Evolutionary conservation across 2,113 vertebrate species (phyloP).

Genomic region (Hipposideros armiger): DNA sequence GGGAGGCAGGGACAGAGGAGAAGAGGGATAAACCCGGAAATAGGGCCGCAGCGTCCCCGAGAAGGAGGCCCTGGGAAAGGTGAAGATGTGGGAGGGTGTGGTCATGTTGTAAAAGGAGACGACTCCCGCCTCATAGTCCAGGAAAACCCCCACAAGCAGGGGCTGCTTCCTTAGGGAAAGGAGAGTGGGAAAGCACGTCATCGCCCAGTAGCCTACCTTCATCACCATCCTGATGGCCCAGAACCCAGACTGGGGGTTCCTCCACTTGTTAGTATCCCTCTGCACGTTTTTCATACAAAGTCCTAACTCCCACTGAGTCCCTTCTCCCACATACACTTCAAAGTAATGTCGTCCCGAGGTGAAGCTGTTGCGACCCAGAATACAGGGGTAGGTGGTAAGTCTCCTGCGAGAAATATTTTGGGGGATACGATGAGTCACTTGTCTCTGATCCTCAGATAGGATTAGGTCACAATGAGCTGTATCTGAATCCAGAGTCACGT

Average conservation of each 20-base stretch:
- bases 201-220: background rate
- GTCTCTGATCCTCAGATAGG: too few species aligned
- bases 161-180: background rate
- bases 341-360: constrained; percentile 71
- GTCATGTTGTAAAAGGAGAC: too few species aligned
- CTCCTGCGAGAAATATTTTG: too few species aligned
- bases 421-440: too few species aligned
- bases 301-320: constrained; percentile 68
- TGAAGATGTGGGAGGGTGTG: too few species aligned
- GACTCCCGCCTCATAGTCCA: too few species aligned
- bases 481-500: too few species aligned
- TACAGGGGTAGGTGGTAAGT: background rate
- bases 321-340: constrained; percentile 77
- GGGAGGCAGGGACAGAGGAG: background rate
- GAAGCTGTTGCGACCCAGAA: constrained; percentile 73
- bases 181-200: background rate
- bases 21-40: too few species aligned
- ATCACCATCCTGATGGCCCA: constrained; percentile 52
- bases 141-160: too few species aligned
- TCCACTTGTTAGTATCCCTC: background rate
- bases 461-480: too few species aligned
- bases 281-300: constrained; percentile 53
- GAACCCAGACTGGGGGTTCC: constrained; percentile 40
- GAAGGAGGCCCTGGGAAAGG: too few species aligned
- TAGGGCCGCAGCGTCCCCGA: too few species aligned